phyloP scores from a whole-genome alignment of 2,888 invertebrate genomes.

The Anoncus sp. region DNA sequence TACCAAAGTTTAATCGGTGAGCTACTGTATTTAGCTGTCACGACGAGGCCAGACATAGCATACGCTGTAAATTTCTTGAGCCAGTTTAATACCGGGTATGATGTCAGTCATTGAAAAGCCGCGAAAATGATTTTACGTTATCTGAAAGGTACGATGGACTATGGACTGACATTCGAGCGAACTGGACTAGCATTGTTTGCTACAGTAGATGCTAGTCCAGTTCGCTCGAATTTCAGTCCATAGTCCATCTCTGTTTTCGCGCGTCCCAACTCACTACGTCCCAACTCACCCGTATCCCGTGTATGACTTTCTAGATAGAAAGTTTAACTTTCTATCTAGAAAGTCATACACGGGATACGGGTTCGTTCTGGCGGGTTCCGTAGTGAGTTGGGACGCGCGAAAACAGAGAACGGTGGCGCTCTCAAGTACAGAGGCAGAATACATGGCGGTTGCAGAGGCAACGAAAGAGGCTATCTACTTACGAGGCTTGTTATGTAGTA shows the following conservation, averaged over 20 bases:
- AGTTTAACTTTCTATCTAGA: no score
- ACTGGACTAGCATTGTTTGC: neutral
- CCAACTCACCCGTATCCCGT: no score
- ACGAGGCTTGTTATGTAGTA: neutral
- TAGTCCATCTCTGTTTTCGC: neutral
- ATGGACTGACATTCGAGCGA: neutral
- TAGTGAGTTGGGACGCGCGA: no score
- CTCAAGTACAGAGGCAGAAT: neutral
- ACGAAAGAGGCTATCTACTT: constrained; percentile 10
- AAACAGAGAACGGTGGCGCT: neutral
- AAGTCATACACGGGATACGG: no score
- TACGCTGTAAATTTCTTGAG: constrained; percentile 48
- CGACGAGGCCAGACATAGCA: constrained; percentile 56
- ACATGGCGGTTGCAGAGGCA: constrained; percentile 4
- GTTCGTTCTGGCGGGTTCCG: no score
- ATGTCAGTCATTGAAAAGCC: neutral
- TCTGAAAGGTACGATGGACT: neutral
- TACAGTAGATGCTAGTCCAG: neutral
- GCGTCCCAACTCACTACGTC: no score
- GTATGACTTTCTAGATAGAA: no score
- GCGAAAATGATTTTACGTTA: neutral
- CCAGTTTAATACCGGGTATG: constrained; percentile 40
- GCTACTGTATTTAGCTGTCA: constrained; percentile 49
- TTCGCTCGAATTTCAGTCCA: neutral
- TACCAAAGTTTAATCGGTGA: constrained; percentile 57